A percentile compares a stretch with the other conserved stretches of the same genome.
phyloP scores from a whole-genome alignment of 64 coral and sea anemone genomes.

The Stichodactyla helianthus region DNA sequence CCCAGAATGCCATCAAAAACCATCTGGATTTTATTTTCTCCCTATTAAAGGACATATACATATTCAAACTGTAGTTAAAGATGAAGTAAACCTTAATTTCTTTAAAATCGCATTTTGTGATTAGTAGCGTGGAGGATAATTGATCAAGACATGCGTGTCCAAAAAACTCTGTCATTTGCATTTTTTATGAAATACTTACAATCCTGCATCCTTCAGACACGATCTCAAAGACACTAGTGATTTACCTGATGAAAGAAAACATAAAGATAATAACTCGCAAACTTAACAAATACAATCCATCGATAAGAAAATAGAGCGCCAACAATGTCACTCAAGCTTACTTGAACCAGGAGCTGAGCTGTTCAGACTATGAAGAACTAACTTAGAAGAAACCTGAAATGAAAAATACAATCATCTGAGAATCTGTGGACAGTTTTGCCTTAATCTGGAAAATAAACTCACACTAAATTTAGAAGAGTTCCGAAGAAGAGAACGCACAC shows the following conservation, averaged over 20 bases:
- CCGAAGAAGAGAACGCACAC: constrained; percentile 34
- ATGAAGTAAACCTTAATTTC: too few relatives aligned
- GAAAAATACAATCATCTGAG: neutral
- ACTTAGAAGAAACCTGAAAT: constrained; percentile 34
- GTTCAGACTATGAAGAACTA: neutral
- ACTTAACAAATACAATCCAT: too few relatives aligned
- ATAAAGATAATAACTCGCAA: neutral
- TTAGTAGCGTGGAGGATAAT: too few relatives aligned
- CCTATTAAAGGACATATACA: too few relatives aligned
- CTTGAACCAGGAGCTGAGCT: neutral
- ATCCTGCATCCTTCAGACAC: constrained; percentile 7
- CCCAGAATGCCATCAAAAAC: too few relatives aligned
- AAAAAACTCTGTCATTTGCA: neutral
- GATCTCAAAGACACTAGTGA: constrained; percentile 5
- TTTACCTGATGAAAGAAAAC: neutral
- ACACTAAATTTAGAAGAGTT: constrained; percentile 25
- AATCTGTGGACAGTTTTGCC: neutral
- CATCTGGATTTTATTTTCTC: too few relatives aligned
- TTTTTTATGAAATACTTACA: constrained; percentile 18
- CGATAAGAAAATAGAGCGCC: neutral
- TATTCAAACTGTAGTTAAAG: too few relatives aligned
- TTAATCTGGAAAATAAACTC: neutral
- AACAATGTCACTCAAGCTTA: neutral
- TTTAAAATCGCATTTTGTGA: too few relatives aligned
- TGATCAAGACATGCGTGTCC: too few relatives aligned